Base-by-base conservation (phyloP, 2,888 invertebrate genomes). In the Malacosoma neustria region DNA sequence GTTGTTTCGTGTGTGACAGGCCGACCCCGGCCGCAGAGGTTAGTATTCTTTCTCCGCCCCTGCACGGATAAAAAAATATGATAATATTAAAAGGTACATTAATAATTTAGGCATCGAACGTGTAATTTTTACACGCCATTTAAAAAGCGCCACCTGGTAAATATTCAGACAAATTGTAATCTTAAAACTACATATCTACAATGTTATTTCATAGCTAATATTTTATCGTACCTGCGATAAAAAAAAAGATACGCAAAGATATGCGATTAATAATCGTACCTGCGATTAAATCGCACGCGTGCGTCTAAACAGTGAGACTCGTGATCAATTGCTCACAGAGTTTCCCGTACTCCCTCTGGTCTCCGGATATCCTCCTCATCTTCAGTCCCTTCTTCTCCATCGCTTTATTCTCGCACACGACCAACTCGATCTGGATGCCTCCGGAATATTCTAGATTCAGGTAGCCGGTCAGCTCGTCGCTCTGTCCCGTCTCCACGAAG, bases 271-370 rank as follows among this genome's bases (percentile, higher is more conserved):
- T 15, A 22, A 34, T 11, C 12, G 14, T 9, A 12, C 32, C 9
- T 9, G 13, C 4, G 13, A 32, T 13, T 15, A 6, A 11, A n/a
- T 15, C 12, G 6, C 35, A 37, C 11, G 29, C 34, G 6, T 7
- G 44, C 36, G 6, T 9, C 41, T 46, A 93, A 65, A 93, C 93
- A 40, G 93, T 93, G 86, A 96, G 91, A 65, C 94, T 94, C 35
- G 93, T 93, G 41, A 96, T 94, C 54, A 96, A 77, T 74, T 95
- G 94, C 65, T 95, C 93, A 72, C 96, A 96, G 30, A 96, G 87
- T 70, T 94, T 93, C 45, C 93, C 94, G 63, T 95, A 96, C 63
- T 95, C 94, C 51, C 92, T 87, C 72, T 94, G 94, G 72, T 96
- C 96, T 3, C 96, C 96, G 0, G 95, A 95, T 54, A 96, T 94